These are phyloP conservation scores for Aleiodes alternator DNA, from an alignment of 2,888 invertebrate genomes.

Conservation along the genomic window DNA sequence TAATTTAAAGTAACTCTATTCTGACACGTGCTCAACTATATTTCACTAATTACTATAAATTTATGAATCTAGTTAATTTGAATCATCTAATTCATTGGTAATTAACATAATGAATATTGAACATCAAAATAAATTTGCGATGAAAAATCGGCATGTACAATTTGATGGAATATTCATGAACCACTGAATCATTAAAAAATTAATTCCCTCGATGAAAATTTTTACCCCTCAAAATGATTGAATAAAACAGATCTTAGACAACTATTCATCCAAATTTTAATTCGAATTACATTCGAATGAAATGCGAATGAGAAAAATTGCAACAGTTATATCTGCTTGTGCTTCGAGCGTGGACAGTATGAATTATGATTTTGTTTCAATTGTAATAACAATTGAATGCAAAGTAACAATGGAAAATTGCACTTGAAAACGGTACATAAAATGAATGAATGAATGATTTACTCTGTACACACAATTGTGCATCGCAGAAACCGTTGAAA, in stretches of 20 bases:
- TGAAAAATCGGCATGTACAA: background rate
- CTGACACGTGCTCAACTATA: constrained; percentile 17
- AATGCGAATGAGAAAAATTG: no score
- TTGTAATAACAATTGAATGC: no score
- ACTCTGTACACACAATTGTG: constrained; percentile 7
- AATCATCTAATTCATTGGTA: constrained; percentile 3
- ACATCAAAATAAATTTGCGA: background rate
- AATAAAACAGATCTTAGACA: no score
- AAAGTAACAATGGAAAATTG: constrained; percentile 8
- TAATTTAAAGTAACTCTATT: constrained; percentile 13
- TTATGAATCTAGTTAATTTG: constrained; percentile 9
- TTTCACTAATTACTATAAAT: constrained; percentile 19
- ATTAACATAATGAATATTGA: constrained; percentile 16
- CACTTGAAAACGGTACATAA: constrained; percentile 19
- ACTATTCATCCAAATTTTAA: no score
- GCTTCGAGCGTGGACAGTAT: no score
- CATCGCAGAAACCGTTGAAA: constrained; percentile 14
- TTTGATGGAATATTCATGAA: background rate
- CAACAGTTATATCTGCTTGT: no score
- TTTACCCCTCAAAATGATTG: no score
- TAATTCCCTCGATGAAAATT: no score
- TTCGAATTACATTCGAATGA: no score
- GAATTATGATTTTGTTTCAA: no score
- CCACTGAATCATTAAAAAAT: background rate
- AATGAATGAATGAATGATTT: constrained; percentile 25